Evolutionary conservation across 2,888 invertebrate genomes (phyloP), one percentile per base, ranked within the genome.

Genomic region (Coelopa pilipes): DNA sequence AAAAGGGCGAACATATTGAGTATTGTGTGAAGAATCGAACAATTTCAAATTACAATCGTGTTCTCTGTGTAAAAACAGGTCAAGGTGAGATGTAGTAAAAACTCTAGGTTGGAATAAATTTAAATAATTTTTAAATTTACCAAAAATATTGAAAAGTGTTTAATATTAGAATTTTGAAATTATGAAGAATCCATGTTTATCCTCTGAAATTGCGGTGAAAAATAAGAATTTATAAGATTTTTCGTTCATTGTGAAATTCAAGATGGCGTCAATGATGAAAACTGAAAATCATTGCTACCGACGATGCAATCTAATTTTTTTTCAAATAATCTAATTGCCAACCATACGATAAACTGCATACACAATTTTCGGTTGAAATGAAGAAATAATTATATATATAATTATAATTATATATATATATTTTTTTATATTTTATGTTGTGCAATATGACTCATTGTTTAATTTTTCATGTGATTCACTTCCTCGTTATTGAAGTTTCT

Each of bases 1-100:
- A 69, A 60, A 70, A 74, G 53, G 69, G 69, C 50, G 67, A 74
- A 76, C 71, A 72, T 72, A 57, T 73, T 60, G 62, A 72, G 65
- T 71, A 62, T 47, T 65, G 57, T 59, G 55, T 45, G 49, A 49
- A 72, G 24, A 66, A 62, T 15, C n/a, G 70, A 47, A 59, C 24
- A 59, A 73, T 55, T 46, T 65, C 70, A 69, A 70, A 34, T 68
- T 72, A 21, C 34, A 34, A 34, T 34, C 7, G 34, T 70, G 59
- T 68, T 75, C 63, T 75, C 53, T 73, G 72, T 74, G 55, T 47
- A 69, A 65, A 76, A 76, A 73, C 68, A 77, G 70, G 57, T 74
- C 59, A 77, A 77, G 77, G 78, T 78, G 72, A 78, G 77, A 72
- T 15, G 15, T 24, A 1, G 2, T 47, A 67, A 47, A 62, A 50